phyloP scores from a whole-genome alignment of 2,113 vertebrate genomes.

The Zootoca vivipara region DNA sequence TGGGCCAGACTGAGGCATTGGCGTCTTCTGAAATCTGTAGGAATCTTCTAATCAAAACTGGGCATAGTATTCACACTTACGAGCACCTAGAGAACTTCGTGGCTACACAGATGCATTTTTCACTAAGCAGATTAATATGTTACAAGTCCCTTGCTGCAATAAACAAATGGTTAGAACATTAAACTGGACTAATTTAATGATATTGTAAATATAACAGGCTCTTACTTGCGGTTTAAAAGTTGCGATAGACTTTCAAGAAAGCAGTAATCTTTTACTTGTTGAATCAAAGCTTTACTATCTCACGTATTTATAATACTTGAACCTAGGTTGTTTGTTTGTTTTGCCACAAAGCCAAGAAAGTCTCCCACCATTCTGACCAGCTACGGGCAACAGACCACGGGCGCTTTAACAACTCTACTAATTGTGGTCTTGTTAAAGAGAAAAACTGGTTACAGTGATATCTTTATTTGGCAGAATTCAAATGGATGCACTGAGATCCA shows the following conservation, averaged over 20 bases:
- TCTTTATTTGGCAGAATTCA: slow-evolving; percentile 36
- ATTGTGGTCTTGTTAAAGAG: not conserved
- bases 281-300: slow-evolving; percentile 10
- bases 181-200: slow-evolving; percentile 28
- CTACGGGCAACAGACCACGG: not conserved
- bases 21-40: not conserved
- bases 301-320: not conserved
- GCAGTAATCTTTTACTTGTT: slow-evolving; percentile 1
- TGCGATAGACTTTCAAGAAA: not conserved
- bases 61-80: not conserved
- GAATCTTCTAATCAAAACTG: slow-evolving; percentile 8
- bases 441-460: no score
- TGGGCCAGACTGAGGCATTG: not conserved
- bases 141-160: slow-evolving; percentile 19
- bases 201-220: slow-evolving; percentile 28
- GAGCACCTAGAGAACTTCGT: slow-evolving; percentile 6
- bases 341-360: not conserved
- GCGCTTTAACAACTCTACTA: not conserved
- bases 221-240: slow-evolving; percentile 25
- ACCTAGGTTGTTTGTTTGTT: not conserved
- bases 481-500: not conserved
- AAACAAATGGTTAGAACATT: slow-evolving; percentile 12
- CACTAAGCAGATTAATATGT: slow-evolving; percentile 24
- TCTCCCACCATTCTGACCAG: not conserved
- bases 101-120: slow-evolving; percentile 11